These are phyloP conservation scores for Wiebesia pumilae DNA, from an alignment of 1,140 invertebrate genomes.

Conservation along the genomic window DNA sequence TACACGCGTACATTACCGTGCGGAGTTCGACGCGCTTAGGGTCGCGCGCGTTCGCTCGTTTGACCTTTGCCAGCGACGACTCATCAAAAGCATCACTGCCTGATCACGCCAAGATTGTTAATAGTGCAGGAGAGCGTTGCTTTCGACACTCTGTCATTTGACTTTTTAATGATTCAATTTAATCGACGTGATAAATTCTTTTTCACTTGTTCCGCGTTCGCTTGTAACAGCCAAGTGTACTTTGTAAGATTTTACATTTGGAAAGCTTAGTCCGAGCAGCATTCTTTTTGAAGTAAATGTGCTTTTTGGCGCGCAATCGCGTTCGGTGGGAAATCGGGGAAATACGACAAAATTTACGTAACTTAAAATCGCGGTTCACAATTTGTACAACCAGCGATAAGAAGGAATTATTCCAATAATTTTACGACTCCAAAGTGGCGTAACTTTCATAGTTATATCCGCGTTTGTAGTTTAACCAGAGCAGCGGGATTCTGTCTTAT, in stretches of 20 bases:
- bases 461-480: no score
- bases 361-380: background rate
- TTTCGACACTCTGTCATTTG: conserved; percentile 12
- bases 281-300: no score
- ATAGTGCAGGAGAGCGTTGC: background rate
- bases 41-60: background rate
- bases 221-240: no score
- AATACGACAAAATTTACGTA: background rate
- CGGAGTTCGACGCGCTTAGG: background rate
- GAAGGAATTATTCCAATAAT: background rate
- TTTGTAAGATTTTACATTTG: background rate
- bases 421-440: background rate
- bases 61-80: background rate
- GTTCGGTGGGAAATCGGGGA: background rate
- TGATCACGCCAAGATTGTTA: background rate
- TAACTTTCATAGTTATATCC: no score
- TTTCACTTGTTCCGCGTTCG: background rate
- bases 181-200: conserved; percentile 34
- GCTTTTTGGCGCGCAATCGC: no score
- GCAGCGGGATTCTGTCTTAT: no score
- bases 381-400: background rate
- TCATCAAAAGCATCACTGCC: background rate
- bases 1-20: background rate
- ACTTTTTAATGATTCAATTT: conserved; percentile 37
- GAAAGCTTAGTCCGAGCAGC: no score